A percentile compares a stretch with the other conserved stretches of the same genome.
Evolutionary conservation across 2,113 vertebrate species (phyloP).

Genomic region (Atractosteus spatula): DNA sequence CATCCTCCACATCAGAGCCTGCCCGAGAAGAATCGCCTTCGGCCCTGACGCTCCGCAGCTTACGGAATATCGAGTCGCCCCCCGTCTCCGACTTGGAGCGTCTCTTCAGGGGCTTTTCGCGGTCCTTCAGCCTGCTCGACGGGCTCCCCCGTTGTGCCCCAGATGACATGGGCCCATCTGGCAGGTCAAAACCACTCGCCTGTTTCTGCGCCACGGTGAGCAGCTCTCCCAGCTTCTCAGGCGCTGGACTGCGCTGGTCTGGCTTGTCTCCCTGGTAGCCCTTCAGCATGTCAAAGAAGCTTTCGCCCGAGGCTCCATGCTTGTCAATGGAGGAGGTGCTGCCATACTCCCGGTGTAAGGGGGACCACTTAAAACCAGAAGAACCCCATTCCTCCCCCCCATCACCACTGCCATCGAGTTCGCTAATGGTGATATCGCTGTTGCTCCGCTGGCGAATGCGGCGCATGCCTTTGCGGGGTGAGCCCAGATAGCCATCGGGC

Average conservation of each 20-base stretch:
- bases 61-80: constrained; percentile 92
- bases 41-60: constrained; percentile 83
- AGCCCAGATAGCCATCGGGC: constrained; percentile 83
- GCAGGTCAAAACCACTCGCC: constrained; percentile 61
- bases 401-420: constrained; percentile 82
- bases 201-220: constrained; percentile 66
- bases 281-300: constrained; percentile 88
- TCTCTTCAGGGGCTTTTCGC: constrained; percentile 90
- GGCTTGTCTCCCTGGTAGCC: constrained; percentile 84
- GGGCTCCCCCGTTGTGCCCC: constrained; percentile 76
- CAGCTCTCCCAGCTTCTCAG: constrained; percentile 81
- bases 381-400: constrained; percentile 86
- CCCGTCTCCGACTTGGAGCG: constrained; percentile 92
- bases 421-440: constrained; percentile 90
- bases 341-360: constrained; percentile 91
- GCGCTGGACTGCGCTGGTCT: constrained; percentile 76
- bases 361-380: constrained; percentile 80
- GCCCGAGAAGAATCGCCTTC: constrained; percentile 76
- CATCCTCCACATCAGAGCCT: constrained; percentile 83
- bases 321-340: constrained; percentile 97
- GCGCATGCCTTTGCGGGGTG: constrained; percentile 78
- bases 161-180: constrained; percentile 68
- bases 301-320: constrained; percentile 84
- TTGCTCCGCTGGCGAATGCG: constrained; percentile 91
- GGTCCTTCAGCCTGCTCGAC: constrained; percentile 81